Conservation (phyloP, 2,797 vertebrate genomes). For the Gymnocypris eckloni region DNA sequence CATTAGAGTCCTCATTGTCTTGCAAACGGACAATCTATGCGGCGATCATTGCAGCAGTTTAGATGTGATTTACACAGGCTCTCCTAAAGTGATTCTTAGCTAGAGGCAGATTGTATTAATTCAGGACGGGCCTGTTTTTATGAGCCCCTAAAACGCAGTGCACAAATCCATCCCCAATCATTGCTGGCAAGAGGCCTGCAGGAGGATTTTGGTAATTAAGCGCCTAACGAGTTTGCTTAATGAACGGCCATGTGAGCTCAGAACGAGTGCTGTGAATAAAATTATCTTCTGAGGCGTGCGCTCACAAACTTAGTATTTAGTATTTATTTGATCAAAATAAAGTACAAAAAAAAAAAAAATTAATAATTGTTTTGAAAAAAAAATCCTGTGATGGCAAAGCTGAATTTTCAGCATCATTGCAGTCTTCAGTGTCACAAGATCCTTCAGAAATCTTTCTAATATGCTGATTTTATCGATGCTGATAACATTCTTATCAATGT, state of each 20-base stretch:
- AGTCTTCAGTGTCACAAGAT: background rate
- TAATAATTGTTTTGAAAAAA: background rate
- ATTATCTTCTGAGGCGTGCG: background rate
- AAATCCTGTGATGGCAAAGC: too few relatives aligned
- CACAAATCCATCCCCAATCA: constrained; percentile 39
- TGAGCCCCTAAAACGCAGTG: constrained; percentile 35
- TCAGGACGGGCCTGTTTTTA: constrained; percentile 2
- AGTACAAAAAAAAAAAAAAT: background rate
- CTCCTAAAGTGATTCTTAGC: constrained; percentile 43
- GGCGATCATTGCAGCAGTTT: constrained; percentile 32
- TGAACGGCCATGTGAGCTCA: constrained; percentile 5
- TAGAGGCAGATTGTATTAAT: constrained; percentile 29
- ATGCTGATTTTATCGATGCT: background rate
- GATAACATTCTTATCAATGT: background rate
- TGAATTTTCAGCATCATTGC: background rate
- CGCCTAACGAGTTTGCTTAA: constrained; percentile 48
- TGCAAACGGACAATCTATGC: constrained; percentile 15
- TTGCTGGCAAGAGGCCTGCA: constrained; percentile 33
- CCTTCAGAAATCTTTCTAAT: background rate
- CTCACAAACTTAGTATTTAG: background rate
- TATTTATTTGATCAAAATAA: background rate
- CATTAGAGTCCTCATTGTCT: constrained; percentile 31
- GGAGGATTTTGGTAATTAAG: constrained; percentile 54
- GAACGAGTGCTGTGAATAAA: constrained; percentile 1
- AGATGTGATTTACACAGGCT: constrained; percentile 44